A percentile compares a stretch with the other conserved stretches of the same genome.
Conservation (phyloP, 2,888 invertebrate species). For the Rhogogaster chlorosoma region DNA sequence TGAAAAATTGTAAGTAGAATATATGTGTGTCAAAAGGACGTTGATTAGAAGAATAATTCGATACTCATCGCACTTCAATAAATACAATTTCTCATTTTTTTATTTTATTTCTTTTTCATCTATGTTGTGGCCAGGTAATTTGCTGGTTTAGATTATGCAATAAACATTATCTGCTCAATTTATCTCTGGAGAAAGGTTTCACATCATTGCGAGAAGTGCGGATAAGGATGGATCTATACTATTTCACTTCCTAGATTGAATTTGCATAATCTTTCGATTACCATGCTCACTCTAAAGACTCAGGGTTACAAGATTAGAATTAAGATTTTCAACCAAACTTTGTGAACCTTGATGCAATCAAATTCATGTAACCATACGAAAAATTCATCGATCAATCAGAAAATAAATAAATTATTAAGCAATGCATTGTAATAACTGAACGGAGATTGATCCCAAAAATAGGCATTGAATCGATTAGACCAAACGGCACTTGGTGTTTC, state of each 20-base stretch:
- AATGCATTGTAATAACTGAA: neutral
- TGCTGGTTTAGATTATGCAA: constrained; percentile 2
- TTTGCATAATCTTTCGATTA: constrained; percentile 19
- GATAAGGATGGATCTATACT: constrained; percentile 13
- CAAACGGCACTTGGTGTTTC: too few species aligned
- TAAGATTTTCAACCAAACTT: neutral
- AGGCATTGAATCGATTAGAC: too few species aligned
- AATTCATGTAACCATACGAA: neutral
- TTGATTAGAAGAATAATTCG: neutral
- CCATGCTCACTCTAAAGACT: neutral
- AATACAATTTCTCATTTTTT: neutral
- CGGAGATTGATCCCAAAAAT: too few species aligned
- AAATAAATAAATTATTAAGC: neutral
- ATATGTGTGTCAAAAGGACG: neutral
- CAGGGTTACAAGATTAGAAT: neutral
- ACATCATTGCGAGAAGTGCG: neutral
- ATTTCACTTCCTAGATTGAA: constrained; percentile 27
- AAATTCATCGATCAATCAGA: neutral
- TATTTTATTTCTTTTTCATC: neutral
- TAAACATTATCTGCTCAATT: constrained; percentile 21
- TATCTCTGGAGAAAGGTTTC: constrained; percentile 16
- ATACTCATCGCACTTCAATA: neutral
- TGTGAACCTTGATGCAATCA: neutral
- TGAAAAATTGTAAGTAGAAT: neutral
- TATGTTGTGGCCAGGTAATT: neutral